A percentile compares a stretch with the other conserved stretches of the same genome.
Evolutionary conservation across 2,888 invertebrate genomes (phyloP).

Genomic region (Lottia gigantea): DNA sequence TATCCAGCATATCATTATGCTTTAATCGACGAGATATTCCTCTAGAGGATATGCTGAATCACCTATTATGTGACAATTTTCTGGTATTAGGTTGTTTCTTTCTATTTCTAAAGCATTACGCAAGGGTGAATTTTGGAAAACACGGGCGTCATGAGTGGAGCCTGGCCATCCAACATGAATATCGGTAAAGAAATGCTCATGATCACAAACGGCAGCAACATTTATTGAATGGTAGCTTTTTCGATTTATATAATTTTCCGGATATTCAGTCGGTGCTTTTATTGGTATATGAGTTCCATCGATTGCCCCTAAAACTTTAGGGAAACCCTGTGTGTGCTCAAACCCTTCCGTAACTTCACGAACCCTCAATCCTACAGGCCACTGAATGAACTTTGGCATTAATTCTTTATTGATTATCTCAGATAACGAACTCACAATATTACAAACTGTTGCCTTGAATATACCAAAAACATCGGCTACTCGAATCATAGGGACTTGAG

Average conservation of each 20-base stretch:
- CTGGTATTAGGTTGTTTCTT: not conserved
- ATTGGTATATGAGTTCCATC: too few species aligned
- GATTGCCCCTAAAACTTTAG: too few species aligned
- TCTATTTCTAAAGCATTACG: not conserved
- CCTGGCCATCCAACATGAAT: not conserved
- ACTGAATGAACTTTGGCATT: not conserved
- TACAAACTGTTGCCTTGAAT: not conserved
- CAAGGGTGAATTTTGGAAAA: not conserved
- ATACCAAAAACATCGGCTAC: conserved; percentile 4
- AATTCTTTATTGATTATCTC: not conserved
- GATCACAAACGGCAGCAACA: too few species aligned
- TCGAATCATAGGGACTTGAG: not conserved
- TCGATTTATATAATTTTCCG: not conserved
- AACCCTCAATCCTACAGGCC: not conserved
- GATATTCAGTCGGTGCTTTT: not conserved
- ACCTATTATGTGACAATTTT: not conserved
- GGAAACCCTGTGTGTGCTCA: too few species aligned
- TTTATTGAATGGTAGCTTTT: not conserved
- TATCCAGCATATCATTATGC: not conserved
- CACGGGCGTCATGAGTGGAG: not conserved
- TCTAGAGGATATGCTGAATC: not conserved
- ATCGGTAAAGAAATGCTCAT: too few species aligned
- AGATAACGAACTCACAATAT: not conserved
- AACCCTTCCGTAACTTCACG: too few species aligned
- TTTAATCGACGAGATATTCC: not conserved